Base-by-base conservation (phyloP, 53 echinoderm and acorn worm genomes). In the Luidia sarsii region DNA sequence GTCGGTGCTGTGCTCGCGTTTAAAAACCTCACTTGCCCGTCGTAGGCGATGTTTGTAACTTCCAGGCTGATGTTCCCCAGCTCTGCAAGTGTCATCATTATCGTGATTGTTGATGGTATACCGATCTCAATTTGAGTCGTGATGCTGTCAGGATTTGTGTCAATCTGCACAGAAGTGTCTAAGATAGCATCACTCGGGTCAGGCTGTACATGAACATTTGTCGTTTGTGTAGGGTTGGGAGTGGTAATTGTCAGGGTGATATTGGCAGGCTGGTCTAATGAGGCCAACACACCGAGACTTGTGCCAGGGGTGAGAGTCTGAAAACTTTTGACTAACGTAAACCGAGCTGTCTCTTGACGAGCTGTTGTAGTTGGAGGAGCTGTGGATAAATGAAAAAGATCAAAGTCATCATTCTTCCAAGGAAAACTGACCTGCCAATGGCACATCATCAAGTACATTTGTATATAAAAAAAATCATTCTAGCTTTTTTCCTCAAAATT, bases 61-160 rank as follows among this genome's bases (percentile, higher is more conserved):
- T 38, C 55, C 30, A 77, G 61, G 60, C 48, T 55, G 46, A 77
- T 43, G 33, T 48, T 77, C 1, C 43, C 61, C 8, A 39, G 61
- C 29, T 77, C 77, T 24, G 28, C 31, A 14, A 77, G 33, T 15
- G 29, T 31, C 31, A 77, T 46, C 22, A 29, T 11, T 21, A 61
- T 39, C 5, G 61, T 60, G 1, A 48, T 61, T 10, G 46, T 33
- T 8, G 77, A 8, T 4, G 61, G 41, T 18, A 29, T 31, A 30
- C 32, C 2, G 30, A 25, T 45, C 77, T 61, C 48, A 43, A 77
- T 60, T 20, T 8, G 29, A 22, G 19, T 16, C 22, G 21, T 48
- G 10, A 48, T 59, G 37, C 29, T 77, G 27, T 77, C 32, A 13
- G 18, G 32, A 61, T 59, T 32, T n/a, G 7, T 1, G 11, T 21